Evolutionary conservation across 1,140 invertebrate species (phyloP), one percentile per base, ranked within the genome.

Genomic region (Marisa cornuarietis): DNA sequence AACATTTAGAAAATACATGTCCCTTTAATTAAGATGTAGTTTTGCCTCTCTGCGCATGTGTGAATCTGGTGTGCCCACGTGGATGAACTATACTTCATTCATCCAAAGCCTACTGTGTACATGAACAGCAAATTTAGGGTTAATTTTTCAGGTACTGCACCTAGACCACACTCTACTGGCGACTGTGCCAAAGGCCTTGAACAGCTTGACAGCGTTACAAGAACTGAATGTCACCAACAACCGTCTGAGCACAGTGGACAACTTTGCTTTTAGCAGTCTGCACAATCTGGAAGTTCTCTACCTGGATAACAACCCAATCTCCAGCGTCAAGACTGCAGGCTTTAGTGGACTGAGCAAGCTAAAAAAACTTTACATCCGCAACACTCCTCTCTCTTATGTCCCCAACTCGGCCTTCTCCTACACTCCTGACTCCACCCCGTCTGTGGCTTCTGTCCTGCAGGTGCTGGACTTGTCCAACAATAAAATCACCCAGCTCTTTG

Each of bases 221-320:
- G 49, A 71, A 71, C 80, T 81, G 66, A 78, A 81, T 65, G n/a
- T 81, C 13, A 78, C 80, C 20, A 65, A 31, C 68, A 81, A 81
- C 66, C 71, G 75, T 10, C 62, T 81, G 42, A 63, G 69, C 16
- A 52, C 65, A 9, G 52, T 81, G 61, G 80, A 81, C 11, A 72
- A 78, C 69, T 78, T 73, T 71, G 76, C 42, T 69, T 78, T 81
- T 71, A 77, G 42, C 58, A 22, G 26, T 26, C n/a, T 63, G n/a
- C 54, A 52, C 51, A 68, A 68, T 68, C 10, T 80, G 8, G n/a
- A 77, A 54, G 24, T 13, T 2, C 42, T 82, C 13, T 76, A 66
- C 61, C 78, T 82, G 58, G 74, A 78, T 71, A 80, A 78, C 24
- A 80, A 78, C 71, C 71, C 76, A 0, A 71, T 80, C 24, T 20